These are phyloP conservation scores for Heteropelma amictum DNA, from an alignment of 2,888 invertebrate genomes.

Conservation along the genomic window DNA sequence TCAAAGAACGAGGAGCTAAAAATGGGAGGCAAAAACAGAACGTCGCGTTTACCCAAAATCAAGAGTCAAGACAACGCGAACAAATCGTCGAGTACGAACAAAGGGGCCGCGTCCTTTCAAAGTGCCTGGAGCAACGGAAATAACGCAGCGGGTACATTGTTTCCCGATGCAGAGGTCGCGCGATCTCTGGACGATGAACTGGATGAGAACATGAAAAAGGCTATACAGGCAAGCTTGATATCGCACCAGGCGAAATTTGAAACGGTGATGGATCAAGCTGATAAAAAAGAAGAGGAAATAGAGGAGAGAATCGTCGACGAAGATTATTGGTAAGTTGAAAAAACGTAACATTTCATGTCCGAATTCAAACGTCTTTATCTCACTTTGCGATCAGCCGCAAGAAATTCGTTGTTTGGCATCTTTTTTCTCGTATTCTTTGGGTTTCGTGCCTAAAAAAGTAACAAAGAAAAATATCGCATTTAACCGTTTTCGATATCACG, in stretches of 20 bases:
- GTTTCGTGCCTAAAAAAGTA: no score
- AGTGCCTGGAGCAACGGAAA: slow-evolving; percentile 46
- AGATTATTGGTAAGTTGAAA: slow-evolving; percentile 25
- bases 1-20: neutral
- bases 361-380: no score
- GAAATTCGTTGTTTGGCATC: no score
- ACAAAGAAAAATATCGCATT: no score
- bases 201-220: slow-evolving; percentile 48
- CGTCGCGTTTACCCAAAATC: neutral
- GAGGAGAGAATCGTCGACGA: neutral
- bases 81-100: neutral
- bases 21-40: neutral
- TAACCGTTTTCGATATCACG: no score
- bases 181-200: slow-evolving; percentile 2
- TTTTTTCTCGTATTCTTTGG: no score
- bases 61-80: neutral
- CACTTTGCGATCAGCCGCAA: no score
- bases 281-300: neutral
- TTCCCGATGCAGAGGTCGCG: slow-evolving; percentile 46
- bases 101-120: neutral
- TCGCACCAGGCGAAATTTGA: no score
- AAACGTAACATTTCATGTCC: no score
- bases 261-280: no score
- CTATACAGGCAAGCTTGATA: slow-evolving; percentile 52
- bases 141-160: slow-evolving; percentile 36